phyloP scores from a whole-genome alignment of 2,888 invertebrate species.

The Polymixis flavicincta region DNA sequence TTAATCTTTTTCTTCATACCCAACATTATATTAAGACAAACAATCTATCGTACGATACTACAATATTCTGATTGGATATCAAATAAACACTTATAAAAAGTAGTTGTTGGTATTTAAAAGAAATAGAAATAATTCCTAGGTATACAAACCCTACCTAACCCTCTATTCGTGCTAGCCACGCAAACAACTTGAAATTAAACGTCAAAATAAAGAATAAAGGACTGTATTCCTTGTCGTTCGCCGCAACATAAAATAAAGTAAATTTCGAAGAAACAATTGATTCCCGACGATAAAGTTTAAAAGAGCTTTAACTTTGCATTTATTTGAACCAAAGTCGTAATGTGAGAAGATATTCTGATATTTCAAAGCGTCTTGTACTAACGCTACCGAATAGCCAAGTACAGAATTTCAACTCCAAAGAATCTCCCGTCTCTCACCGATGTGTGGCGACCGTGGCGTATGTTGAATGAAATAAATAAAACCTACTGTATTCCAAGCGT shows the following conservation, averaged over 20 bases:
- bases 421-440: too few relatives aligned
- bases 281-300: constrained; percentile 48
- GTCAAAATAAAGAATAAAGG: constrained; percentile 5
- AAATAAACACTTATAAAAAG: background rate
- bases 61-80: background rate
- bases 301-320: constrained; percentile 53
- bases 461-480: background rate
- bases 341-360: constrained; percentile 46
- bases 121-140: background rate
- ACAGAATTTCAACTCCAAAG: constrained; percentile 4
- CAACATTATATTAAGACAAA: background rate
- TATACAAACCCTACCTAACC: background rate
- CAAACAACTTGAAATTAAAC: constrained; percentile 22
- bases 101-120: background rate
- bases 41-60: background rate
- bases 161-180: background rate
- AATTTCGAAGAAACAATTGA: constrained; percentile 47
- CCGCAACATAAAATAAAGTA: constrained; percentile 27
- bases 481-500: too few relatives aligned
- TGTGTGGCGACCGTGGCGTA: background rate
- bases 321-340: constrained; percentile 45
- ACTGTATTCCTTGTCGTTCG: constrained; percentile 5
- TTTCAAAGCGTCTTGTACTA: constrained; percentile 35
- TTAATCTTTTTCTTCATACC: background rate
- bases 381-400: background rate